Conservation (phyloP, 1,140 invertebrate species). For the Nephotettix cincticeps region DNA sequence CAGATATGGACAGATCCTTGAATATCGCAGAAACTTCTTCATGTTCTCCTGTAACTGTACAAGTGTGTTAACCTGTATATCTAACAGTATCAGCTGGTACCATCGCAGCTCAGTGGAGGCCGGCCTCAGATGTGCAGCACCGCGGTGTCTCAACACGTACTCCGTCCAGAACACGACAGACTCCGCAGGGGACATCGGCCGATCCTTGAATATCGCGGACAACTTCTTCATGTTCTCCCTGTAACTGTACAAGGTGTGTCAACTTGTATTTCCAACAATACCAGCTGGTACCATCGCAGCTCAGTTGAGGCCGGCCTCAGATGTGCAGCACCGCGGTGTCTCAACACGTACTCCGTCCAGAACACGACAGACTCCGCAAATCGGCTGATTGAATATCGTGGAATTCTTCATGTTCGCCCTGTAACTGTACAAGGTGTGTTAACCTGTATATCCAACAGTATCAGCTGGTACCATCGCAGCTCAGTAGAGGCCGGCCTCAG, state of each 20-base stretch:
- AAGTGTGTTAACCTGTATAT: constrained; percentile 35
- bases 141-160: constrained; percentile 58
- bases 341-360: constrained; percentile 63
- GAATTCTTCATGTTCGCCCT: constrained; percentile 42
- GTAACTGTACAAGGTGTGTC: constrained; percentile 23
- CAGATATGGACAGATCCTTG: constrained; percentile 54
- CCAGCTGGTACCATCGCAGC: too few species aligned
- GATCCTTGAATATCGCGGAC: constrained; percentile 33
- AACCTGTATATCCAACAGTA: too few species aligned
- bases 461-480: constrained; percentile 59
- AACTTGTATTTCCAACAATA: too few species aligned
- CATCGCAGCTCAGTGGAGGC: constrained; percentile 33
- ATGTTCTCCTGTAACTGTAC: constrained; percentile 46
- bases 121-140: constrained; percentile 37
- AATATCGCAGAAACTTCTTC: constrained; percentile 43
- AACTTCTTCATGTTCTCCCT: constrained; percentile 25
- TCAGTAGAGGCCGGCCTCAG: constrained; percentile 56
- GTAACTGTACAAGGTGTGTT: constrained; percentile 43
- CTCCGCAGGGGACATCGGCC: constrained; percentile 47
- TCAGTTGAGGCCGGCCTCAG: too few species aligned
- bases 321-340: constrained; percentile 56
- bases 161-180: constrained; percentile 62
- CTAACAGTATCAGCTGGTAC: constrained; percentile 38
- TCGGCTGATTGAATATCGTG: constrained; percentile 52
- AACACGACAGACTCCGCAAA: constrained; percentile 56